Evolutionary conservation across 1,140 invertebrate genomes (phyloP).

Genomic region (Drosophila serrata): DNA sequence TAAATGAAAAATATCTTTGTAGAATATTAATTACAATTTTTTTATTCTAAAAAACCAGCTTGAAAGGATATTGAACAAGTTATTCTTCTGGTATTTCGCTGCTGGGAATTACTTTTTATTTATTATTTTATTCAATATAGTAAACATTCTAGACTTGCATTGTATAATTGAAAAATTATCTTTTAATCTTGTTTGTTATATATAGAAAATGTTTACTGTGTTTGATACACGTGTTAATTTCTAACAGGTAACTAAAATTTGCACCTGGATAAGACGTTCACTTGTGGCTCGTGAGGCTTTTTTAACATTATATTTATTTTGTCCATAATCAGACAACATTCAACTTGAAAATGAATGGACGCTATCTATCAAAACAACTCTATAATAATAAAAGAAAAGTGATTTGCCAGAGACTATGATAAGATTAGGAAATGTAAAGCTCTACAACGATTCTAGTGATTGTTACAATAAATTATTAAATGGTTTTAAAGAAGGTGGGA

Average conservation of each 20-base stretch:
- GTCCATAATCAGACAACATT: neutral
- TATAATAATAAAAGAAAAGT: neutral
- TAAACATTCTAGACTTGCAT: neutral
- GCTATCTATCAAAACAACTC: neutral
- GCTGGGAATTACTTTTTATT: neutral
- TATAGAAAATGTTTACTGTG: neutral
- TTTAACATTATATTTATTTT: neutral
- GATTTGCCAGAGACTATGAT: neutral
- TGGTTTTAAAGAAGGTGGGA: neutral
- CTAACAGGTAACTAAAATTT: neutral
- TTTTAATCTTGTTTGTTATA: neutral
- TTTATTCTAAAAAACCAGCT: too few relatives aligned
- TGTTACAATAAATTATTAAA: neutral
- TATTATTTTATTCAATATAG: neutral
- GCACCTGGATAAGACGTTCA: neutral
- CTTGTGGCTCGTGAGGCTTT: neutral
- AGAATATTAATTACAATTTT: too few relatives aligned
- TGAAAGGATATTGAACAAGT: too few relatives aligned
- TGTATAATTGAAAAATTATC: neutral
- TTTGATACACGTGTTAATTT: slow-evolving; percentile 4
- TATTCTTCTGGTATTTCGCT: too few relatives aligned
- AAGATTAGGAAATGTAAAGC: neutral
- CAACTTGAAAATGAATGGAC: too few relatives aligned
- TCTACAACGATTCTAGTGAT: neutral
- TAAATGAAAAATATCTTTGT: neutral